phyloP scores from a whole-genome alignment of 2,113 vertebrate genomes.

The Riparia riparia region DNA sequence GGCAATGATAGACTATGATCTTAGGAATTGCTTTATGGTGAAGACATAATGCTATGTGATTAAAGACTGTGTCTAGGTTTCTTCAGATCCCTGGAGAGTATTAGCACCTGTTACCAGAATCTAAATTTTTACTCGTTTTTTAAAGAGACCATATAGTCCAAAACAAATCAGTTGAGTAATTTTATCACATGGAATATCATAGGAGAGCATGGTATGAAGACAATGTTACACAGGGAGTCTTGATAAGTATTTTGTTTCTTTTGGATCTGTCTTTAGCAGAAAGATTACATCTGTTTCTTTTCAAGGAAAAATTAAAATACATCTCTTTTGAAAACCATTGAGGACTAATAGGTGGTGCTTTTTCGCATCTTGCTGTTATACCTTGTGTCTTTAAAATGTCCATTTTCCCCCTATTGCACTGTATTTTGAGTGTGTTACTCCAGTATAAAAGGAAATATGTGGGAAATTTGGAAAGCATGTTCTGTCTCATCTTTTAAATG shows the following conservation, averaged over 20 bases:
- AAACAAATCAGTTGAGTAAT: background rate
- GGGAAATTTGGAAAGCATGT: background rate
- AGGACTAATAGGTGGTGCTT: background rate
- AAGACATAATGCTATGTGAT: background rate
- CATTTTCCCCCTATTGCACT: background rate
- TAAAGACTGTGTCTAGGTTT: background rate
- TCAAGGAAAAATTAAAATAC: background rate
- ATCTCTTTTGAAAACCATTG: background rate
- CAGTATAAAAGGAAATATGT: background rate
- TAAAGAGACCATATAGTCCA: background rate
- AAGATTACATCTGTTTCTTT: background rate
- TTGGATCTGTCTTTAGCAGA: background rate
- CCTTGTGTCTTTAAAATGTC: background rate
- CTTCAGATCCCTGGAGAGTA: background rate
- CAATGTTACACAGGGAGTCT: background rate
- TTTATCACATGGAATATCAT: background rate
- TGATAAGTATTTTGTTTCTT: background rate
- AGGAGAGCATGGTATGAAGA: background rate
- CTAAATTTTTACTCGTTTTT: background rate
- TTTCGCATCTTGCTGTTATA: background rate
- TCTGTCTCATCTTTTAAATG: background rate
- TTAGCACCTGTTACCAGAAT: background rate
- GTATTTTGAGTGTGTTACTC: background rate
- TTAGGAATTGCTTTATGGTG: background rate
- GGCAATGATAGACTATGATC: background rate